Percentiles rank a stretch among this genome's conserved stretches.
Evolutionary conservation across 30 jellyfish, hydroid and myxozoan genomes (phyloP).

Genomic region (Chrysaora quinquecirrha): DNA sequence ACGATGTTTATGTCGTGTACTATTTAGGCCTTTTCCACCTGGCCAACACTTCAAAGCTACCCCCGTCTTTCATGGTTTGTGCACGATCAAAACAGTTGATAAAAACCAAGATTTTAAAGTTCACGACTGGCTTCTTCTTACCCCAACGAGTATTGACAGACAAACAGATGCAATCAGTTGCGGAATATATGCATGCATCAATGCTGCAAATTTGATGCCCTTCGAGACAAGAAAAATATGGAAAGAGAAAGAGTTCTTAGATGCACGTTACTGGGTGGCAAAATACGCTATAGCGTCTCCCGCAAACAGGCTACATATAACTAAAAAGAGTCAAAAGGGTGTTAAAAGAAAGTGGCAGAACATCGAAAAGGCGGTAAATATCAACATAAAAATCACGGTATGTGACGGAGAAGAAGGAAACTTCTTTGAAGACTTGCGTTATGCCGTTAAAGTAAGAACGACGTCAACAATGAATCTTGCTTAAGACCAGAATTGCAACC

Average conservation of each 20-base stretch:
- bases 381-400: no score
- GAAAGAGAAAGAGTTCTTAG: not conserved
- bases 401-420: no score
- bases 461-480: no score
- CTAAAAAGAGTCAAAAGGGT: not conserved
- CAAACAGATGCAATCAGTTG: not conserved
- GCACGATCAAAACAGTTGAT: not conserved
- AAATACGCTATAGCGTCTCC: not conserved
- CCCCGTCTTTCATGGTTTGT: no score
- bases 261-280: not conserved
- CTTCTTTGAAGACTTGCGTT: no score
- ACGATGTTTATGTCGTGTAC: no score
- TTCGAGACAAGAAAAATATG: not conserved
- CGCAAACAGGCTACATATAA: not conserved
- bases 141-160: not conserved
- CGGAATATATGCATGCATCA: not conserved
- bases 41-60: no score
- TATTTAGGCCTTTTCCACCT: no score
- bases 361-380: not conserved
- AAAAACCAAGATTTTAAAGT: not conserved
- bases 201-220: not conserved
- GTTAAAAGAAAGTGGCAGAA: not conserved
- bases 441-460: no score
- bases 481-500: no score
- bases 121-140: not conserved